Conservation (phyloP, 2,888 invertebrate species). For the Subacronicta megacephala region DNA sequence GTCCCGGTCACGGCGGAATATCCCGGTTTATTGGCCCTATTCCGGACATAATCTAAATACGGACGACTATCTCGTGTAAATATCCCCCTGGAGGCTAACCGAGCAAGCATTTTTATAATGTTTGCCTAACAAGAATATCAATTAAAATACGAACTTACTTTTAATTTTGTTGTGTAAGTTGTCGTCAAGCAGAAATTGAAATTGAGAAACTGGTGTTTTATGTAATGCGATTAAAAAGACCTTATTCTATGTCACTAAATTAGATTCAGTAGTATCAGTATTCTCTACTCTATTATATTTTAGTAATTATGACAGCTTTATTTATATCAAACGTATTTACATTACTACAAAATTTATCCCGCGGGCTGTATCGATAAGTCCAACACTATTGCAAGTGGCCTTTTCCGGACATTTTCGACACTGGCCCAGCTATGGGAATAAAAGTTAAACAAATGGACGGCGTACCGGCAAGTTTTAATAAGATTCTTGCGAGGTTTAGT, state of each 20-base stretch:
- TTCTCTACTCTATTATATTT: no score
- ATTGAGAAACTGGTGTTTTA: conserved; percentile 12
- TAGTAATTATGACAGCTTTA: no score
- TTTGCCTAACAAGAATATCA: conserved; percentile 2
- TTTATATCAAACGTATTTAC: no score
- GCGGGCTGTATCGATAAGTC: conserved; percentile 42
- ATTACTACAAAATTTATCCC: conserved; percentile 32
- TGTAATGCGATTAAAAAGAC: conserved; percentile 1
- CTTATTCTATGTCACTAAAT: no score
- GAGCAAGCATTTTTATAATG: conserved; percentile 6
- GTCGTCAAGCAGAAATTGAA: conserved; percentile 9
- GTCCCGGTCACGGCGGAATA: conserved; percentile 3
- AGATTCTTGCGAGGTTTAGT: conserved; percentile 65
- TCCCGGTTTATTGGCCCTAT: conserved; percentile 21
- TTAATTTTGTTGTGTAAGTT: conserved; percentile 13
- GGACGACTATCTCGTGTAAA: neutral
- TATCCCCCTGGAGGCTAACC: neutral
- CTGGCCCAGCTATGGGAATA: conserved; percentile 58
- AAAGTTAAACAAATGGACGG: conserved; percentile 68
- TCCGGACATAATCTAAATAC: conserved; percentile 18
- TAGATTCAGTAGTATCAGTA: no score
- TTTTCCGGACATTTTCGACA: conserved; percentile 53
- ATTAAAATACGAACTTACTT: conserved; percentile 3
- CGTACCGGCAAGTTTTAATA: conserved; percentile 68
- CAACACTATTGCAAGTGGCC: conserved; percentile 47